Evolutionary conservation across 2,797 vertebrate genomes (phyloP), one percentile per base, ranked within the genome.

Genomic region (Knipowitschia caucasica): DNA sequence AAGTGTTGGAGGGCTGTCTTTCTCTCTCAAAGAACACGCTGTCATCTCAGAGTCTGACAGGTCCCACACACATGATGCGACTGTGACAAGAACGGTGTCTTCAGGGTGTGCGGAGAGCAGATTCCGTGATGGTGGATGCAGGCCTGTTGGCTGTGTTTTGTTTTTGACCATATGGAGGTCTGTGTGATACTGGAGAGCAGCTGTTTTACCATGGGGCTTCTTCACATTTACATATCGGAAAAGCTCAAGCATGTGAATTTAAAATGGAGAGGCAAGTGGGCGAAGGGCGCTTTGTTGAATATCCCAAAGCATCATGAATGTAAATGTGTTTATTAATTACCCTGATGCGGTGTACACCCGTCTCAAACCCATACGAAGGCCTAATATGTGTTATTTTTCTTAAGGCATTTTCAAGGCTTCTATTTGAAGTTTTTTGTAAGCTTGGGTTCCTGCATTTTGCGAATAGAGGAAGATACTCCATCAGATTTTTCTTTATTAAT

Each of bases 61-160:
- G 40, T 23, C 38, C 31, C 20, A 39, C 42, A 55, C 54, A 62
- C 64, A 64, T 64, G 61, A 59, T 53, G 34, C 62, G 33, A 36
- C 55, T 7, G 36, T 39, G 34, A 72, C 47, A 10, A 62, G 53
- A 40, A 17, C 25, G 50, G 46, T 7, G 2, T 53, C 56, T 56
- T 51, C 26, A 1, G 29, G 38, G 27, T 38, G 10, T 46, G 35
- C 23, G 7, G 15, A 14, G 7, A 9, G 43, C 9, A 4, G 3
- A 27, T 14, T 4, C 24, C 9, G 15, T 12, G 26, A 42, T 61
- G 36, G 21, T 71, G 61, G 49, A 17, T 53, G 52, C 14, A 49
- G 40, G 23, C 21, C 54, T 68, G 30, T 25, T 36, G 55, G 61
- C 69, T 44, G 2, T 5, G 0, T 34, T 52, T 8, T 59, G 29